These are phyloP conservation scores for Hemibagrus wyckioides DNA, from an alignment of 2,113 vertebrate species.

Conservation along the genomic window DNA sequence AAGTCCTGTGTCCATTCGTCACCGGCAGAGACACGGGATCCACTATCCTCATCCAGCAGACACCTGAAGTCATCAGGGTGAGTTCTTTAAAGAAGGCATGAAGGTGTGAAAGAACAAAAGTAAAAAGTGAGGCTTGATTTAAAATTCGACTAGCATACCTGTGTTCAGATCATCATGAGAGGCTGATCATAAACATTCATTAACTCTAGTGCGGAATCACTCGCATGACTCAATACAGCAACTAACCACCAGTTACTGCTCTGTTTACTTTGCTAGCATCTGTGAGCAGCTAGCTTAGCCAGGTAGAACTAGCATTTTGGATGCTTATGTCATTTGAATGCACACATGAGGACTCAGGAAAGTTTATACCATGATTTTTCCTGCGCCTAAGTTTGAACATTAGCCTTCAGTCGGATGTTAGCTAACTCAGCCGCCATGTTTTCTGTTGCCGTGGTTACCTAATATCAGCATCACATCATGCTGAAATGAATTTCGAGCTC, in stretches of 20 bases:
- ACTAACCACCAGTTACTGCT: neutral
- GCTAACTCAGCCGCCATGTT: neutral
- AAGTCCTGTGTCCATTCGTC: conserved; percentile 39
- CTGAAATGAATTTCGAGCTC: neutral
- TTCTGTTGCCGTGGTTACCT: neutral
- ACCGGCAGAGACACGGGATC: conserved; percentile 74
- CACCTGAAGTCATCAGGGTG: conserved; percentile 92
- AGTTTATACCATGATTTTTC: neutral
- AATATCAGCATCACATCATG: no score
- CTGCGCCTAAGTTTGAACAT: neutral
- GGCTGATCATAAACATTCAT: neutral
- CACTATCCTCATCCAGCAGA: conserved; percentile 88
- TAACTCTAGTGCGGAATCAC: neutral
- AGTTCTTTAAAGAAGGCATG: conserved; percentile 61
- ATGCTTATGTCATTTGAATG: neutral
- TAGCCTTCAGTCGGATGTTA: neutral
- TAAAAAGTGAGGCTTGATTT: neutral
- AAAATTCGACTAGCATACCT: neutral
- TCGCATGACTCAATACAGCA: neutral
- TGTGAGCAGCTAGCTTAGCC: neutral
- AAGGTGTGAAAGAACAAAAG: neutral
- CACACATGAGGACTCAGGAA: neutral
- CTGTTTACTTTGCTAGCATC: neutral
- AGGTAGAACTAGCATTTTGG: neutral
- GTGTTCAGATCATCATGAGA: neutral